Conservation (phyloP, 2,113 vertebrate species). For the Lycocorax pyrrhopterus region DNA sequence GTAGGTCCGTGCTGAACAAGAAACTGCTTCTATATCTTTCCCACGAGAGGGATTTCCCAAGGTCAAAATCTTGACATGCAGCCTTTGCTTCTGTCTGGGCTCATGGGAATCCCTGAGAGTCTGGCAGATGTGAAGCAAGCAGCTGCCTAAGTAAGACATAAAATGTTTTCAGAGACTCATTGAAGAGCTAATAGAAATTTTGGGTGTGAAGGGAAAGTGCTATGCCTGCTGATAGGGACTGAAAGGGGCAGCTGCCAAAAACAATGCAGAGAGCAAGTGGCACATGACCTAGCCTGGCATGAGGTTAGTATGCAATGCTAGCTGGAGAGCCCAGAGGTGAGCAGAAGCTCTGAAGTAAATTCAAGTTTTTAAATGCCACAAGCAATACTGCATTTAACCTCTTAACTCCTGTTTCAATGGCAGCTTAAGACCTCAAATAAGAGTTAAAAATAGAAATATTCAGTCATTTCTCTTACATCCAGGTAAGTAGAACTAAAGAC, state of each 20-base stretch:
- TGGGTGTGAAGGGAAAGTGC: background rate
- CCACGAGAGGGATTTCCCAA: background rate
- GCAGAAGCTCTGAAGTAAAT: background rate
- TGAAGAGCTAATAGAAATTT: background rate
- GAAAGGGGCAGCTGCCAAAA: background rate
- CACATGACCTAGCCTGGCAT: background rate
- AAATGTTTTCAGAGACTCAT: background rate
- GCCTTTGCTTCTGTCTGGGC: background rate
- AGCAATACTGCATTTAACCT: background rate
- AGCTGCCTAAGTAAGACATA: background rate
- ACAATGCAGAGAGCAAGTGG: background rate
- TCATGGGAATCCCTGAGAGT: background rate
- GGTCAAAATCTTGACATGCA: background rate
- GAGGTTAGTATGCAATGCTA: background rate
- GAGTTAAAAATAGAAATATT: background rate
- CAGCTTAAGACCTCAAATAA: background rate
- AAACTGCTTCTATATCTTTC: background rate
- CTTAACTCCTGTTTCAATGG: background rate
- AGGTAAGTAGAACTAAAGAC: background rate
- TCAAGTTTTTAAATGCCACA: background rate
- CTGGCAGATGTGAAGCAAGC: background rate
- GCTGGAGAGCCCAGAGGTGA: background rate
- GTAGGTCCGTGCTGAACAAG: background rate
- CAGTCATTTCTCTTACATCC: background rate
- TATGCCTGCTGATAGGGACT: background rate